Evolutionary conservation across 2,888 invertebrate genomes (phyloP).

Genomic region (Limnephilus rhombicus): DNA sequence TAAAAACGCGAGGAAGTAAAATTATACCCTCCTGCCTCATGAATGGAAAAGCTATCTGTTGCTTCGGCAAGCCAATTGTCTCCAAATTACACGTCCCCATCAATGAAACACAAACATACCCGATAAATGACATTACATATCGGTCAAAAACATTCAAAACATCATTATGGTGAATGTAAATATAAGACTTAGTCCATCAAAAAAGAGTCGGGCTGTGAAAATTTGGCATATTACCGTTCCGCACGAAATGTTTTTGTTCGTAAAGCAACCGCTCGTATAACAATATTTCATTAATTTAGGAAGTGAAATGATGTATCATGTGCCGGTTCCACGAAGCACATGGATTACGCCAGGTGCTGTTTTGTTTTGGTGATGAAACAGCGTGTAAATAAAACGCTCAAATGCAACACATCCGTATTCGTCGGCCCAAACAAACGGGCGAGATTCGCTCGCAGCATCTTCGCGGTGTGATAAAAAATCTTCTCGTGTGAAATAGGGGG

Average conservation of each 20-base stretch:
- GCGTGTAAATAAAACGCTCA: slow-evolving; percentile 56
- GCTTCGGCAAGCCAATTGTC: slow-evolving; percentile 35
- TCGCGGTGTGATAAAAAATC: background rate
- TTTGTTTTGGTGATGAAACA: slow-evolving; percentile 41
- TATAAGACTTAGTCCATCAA: background rate
- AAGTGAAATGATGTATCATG: background rate
- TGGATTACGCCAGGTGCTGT: background rate
- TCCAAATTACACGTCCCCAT: slow-evolving; percentile 1
- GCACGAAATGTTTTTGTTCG: slow-evolving; percentile 5
- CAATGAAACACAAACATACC: slow-evolving; percentile 17
- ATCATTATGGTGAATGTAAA: background rate
- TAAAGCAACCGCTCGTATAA: background rate
- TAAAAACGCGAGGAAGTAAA: slow-evolving; percentile 25
- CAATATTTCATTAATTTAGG: background rate
- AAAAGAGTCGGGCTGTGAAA: background rate
- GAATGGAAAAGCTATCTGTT: slow-evolving; percentile 59
- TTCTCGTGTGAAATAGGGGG: slow-evolving; percentile 4
- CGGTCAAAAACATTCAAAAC: background rate
- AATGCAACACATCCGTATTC: slow-evolving; percentile 43
- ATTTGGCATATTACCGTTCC: background rate
- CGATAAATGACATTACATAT: background rate
- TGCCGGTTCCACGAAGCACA: background rate
- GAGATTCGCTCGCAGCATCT: slow-evolving; percentile 2
- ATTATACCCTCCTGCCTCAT: slow-evolving; percentile 49
- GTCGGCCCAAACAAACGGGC: slow-evolving; percentile 5